phyloP scores from a whole-genome alignment of 2,888 invertebrate species.

The Sussaba pulchella region DNA sequence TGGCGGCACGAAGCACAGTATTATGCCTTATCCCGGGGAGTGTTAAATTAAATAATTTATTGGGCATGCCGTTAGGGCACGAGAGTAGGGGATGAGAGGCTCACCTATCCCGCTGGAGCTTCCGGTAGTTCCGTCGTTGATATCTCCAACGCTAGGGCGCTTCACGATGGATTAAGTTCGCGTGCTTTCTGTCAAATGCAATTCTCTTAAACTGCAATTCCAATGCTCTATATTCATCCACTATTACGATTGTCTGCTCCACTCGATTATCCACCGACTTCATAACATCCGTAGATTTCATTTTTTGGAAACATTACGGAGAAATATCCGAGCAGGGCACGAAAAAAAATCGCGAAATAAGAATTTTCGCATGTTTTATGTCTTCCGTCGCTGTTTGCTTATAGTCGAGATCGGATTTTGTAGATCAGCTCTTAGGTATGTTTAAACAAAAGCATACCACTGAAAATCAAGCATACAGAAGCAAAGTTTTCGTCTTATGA shows the following conservation, averaged over 20 bases:
- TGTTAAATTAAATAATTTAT: slow-evolving; percentile 80
- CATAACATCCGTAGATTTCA: no score
- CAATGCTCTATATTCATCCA: slow-evolving; percentile 28
- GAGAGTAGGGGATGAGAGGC: slow-evolving; percentile 52
- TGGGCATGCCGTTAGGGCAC: slow-evolving; percentile 52
- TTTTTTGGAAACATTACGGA: no score
- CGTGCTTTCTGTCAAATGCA: slow-evolving; percentile 65
- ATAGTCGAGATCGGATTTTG: no score
- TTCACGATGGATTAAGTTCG: slow-evolving; percentile 62
- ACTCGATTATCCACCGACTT: slow-evolving; percentile 5
- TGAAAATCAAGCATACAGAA: no score
- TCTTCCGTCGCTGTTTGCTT: no score
- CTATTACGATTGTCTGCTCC: slow-evolving; percentile 30
- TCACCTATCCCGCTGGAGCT: slow-evolving; percentile 56
- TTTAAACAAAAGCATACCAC: no score
- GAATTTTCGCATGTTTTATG: no score
- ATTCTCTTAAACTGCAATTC: slow-evolving; percentile 46
- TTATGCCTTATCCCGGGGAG: slow-evolving; percentile 69
- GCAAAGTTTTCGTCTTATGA: no score
- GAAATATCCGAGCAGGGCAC: no score
- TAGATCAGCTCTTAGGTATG: no score
- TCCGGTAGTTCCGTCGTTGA: slow-evolving; percentile 46
- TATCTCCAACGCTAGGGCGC: slow-evolving; percentile 37
- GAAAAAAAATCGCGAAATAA: no score
- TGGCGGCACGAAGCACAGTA: slow-evolving; percentile 57